A percentile compares a stretch with the other conserved stretches of the same genome.
These are phyloP conservation scores for Ichneumoninae sp. DNA, from an alignment of 2,888 invertebrate genomes.

Conservation along the genomic window DNA sequence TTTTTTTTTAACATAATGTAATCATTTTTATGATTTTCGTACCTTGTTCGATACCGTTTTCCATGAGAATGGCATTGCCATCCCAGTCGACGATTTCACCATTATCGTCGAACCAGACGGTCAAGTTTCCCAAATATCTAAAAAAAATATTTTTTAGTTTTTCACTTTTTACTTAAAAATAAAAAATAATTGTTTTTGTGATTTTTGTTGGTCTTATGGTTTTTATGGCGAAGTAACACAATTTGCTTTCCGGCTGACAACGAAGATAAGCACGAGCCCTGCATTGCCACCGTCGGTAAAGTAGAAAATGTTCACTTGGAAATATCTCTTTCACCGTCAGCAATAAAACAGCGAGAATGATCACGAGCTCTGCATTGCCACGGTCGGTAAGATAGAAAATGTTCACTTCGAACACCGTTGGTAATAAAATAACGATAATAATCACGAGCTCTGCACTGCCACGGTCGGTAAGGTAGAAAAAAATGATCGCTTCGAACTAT, in stretches of 20 bases:
- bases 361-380: neutral
- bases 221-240: neutral
- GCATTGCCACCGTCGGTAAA: neutral
- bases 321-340: neutral
- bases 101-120: conserved; percentile 88
- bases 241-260: neutral
- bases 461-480: neutral
- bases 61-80: conserved; percentile 91
- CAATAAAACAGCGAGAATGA: neutral
- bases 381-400: neutral
- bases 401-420: neutral
- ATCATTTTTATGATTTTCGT: conserved; percentile 33
- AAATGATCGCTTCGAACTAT: neutral
- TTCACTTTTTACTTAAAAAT: neutral
- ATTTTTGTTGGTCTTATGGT: neutral
- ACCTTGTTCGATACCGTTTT: conserved; percentile 88
- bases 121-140: conserved; percentile 91
- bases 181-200: neutral
- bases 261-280: neutral
- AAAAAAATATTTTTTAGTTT: conserved; percentile 67
- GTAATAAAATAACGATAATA: too few relatives aligned
- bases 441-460: neutral
- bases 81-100: conserved; percentile 89
- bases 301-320: neutral
- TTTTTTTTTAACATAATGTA: neutral